These are phyloP conservation scores for Toxotes lorentzi DNA, from an alignment of 2,797 vertebrate genomes.

Conservation along the genomic window DNA sequence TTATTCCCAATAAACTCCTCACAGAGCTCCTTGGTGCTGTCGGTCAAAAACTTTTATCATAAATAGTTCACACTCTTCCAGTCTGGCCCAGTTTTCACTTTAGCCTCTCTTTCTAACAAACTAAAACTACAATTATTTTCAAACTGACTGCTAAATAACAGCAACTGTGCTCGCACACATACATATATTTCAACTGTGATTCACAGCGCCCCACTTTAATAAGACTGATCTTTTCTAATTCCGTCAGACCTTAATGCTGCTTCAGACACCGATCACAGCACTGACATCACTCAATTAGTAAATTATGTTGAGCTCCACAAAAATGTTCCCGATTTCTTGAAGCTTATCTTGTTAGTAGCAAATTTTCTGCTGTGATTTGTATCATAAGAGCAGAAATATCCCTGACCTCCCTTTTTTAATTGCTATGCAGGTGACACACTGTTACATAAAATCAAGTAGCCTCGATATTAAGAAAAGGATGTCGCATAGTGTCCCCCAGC, in stretches of 20 bases:
- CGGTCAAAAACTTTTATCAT: background rate
- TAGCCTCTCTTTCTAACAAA: background rate
- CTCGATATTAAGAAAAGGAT: background rate
- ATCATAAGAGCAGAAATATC: background rate
- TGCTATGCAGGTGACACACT: background rate
- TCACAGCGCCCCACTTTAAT: background rate
- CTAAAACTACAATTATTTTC: background rate
- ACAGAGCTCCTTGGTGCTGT: background rate
- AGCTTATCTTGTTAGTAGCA: conserved; percentile 4
- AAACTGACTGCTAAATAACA: background rate
- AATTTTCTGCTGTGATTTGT: conserved; percentile 25
- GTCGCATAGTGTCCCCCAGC: conserved; percentile 1
- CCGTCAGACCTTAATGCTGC: conserved; percentile 3
- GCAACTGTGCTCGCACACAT: background rate
- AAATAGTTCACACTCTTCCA: background rate
- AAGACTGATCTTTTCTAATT: conserved; percentile 3
- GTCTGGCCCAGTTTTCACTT: background rate
- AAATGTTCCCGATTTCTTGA: conserved; percentile 17
- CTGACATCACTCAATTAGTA: background rate
- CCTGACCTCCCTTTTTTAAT: background rate
- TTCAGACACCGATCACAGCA: conserved; percentile 10
- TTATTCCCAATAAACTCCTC: background rate
- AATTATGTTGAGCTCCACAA: background rate
- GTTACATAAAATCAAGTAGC: conserved; percentile 9
- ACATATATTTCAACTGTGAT: background rate